Evolutionary conservation across 1,140 invertebrate genomes (phyloP).

Genomic region (Drosophila sturtevanti): DNA sequence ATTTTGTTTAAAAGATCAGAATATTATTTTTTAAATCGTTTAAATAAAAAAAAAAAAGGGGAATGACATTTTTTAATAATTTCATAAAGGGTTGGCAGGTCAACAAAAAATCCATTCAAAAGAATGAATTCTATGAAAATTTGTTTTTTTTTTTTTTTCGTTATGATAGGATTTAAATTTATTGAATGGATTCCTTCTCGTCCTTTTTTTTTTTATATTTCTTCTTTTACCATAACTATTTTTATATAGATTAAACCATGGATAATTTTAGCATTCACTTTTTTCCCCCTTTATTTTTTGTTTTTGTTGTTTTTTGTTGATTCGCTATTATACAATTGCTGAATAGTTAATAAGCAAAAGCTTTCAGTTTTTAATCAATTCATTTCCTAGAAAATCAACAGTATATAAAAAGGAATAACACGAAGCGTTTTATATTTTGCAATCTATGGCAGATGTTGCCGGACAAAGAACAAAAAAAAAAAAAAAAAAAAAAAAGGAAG

Average conservation of each 20-base stretch:
- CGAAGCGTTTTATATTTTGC: background rate
- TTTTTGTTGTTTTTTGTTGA: background rate
- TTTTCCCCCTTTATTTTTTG: background rate
- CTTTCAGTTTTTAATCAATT: conserved; percentile 9
- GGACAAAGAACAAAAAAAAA: background rate
- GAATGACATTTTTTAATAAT: too few relatives aligned
- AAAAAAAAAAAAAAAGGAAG: background rate
- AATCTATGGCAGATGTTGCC: conserved; percentile 4
- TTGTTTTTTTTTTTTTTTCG: too few relatives aligned
- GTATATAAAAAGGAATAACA: background rate
- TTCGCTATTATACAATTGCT: conserved; percentile 1
- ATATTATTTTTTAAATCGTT: too few relatives aligned
- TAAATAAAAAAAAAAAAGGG: too few relatives aligned
- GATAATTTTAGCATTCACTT: background rate
- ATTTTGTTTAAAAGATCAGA: too few relatives aligned
- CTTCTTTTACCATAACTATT: too few relatives aligned
- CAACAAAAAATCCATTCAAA: too few relatives aligned
- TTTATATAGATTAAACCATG: background rate
- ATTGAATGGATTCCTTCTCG: too few relatives aligned
- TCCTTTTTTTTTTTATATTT: background rate
- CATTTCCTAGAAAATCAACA: background rate
- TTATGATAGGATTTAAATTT: too few relatives aligned
- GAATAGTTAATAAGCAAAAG: conserved; percentile 3
- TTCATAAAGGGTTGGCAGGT: too few relatives aligned
- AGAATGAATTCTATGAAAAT: too few relatives aligned